These are phyloP conservation scores for Clarias macrocephalus DNA, from an alignment of 2,113 vertebrate genomes.

Conservation along the genomic window DNA sequence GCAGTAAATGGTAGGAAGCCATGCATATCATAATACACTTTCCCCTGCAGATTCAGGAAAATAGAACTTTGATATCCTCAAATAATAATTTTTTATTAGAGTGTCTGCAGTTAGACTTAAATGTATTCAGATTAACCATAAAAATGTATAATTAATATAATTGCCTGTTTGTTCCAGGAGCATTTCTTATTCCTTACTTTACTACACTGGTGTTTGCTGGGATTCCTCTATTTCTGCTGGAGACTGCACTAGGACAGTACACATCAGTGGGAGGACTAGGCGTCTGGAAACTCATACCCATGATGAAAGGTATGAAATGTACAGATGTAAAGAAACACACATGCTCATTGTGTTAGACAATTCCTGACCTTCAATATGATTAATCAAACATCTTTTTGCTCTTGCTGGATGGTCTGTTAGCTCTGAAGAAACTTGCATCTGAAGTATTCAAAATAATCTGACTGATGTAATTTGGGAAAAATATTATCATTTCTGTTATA, in stretches of 20 bases:
- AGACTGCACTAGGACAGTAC: constrained; percentile 86
- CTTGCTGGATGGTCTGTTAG: background rate
- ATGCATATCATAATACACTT: background rate
- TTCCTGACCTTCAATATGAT: background rate
- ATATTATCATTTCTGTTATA: background rate
- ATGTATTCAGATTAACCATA: background rate
- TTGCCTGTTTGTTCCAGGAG: constrained; percentile 68
- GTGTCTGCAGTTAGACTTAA: background rate
- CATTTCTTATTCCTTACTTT: constrained; percentile 89
- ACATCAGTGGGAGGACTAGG: constrained; percentile 84
- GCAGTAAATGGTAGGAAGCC: background rate
- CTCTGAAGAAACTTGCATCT: background rate
- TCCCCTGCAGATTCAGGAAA: background rate
- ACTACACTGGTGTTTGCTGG: constrained; percentile 87
- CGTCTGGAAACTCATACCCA: constrained; percentile 87
- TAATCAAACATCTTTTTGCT: background rate
- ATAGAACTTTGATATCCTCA: background rate
- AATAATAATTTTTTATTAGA: background rate
- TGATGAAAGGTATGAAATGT: constrained; percentile 87
- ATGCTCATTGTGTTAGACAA: background rate
- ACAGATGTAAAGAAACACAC: background rate
- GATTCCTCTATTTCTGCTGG: constrained; percentile 87
- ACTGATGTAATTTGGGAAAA: background rate
- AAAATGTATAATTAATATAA: background rate
- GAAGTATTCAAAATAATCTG: background rate